Conservation (phyloP, 2,113 vertebrate genomes). For the Prunella fulvescens region DNA sequence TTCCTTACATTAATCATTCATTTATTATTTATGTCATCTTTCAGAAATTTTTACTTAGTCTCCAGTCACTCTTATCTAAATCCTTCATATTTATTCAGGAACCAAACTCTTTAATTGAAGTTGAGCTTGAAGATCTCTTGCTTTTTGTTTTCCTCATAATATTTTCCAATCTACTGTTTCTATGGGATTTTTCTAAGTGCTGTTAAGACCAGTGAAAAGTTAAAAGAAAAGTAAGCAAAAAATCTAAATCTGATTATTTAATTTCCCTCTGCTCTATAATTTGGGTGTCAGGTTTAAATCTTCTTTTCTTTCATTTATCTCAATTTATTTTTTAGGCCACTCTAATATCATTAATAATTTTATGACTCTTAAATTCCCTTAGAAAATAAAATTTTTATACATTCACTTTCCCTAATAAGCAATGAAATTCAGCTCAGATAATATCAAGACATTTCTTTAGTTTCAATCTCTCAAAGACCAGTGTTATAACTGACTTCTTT, state of each 20-base stretch:
- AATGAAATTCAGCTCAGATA: background rate
- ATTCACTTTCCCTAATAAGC: background rate
- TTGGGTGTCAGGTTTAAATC: background rate
- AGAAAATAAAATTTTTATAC: background rate
- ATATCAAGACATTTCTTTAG: background rate
- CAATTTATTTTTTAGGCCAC: background rate
- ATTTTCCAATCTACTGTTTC: background rate
- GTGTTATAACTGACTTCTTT: background rate
- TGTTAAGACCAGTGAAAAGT: background rate
- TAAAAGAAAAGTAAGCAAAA: background rate
- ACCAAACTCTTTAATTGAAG: background rate
- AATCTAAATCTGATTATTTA: background rate
- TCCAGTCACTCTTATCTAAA: background rate
- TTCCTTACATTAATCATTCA: background rate
- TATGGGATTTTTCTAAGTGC: background rate
- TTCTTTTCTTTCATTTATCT: background rate
- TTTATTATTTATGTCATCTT: slow-evolving; percentile 16
- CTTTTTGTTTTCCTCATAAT: background rate
- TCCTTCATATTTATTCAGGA: slow-evolving; percentile 28
- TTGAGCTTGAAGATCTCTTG: background rate
- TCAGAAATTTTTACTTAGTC: background rate
- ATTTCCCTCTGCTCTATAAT: background rate
- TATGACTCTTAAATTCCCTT: background rate
- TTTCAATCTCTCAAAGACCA: background rate
- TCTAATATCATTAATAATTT: background rate